phyloP scores from a whole-genome alignment of 2,797 vertebrate genomes.

The Picus viridis region DNA sequence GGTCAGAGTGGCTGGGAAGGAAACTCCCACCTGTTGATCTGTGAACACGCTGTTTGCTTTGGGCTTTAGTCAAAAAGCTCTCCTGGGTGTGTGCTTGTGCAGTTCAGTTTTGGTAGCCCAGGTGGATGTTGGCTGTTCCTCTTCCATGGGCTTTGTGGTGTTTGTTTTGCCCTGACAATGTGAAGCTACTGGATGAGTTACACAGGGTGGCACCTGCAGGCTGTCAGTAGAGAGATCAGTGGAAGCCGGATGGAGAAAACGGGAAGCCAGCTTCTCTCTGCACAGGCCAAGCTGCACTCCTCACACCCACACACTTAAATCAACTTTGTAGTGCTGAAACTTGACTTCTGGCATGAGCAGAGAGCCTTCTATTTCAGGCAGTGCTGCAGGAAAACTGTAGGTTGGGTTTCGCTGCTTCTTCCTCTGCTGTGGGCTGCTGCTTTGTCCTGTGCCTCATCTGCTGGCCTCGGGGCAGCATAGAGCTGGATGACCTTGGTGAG shows the following conservation, averaged over 20 bases:
- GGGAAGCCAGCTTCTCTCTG: background rate
- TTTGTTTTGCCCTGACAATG: background rate
- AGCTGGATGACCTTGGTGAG: background rate
- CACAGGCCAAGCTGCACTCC: background rate
- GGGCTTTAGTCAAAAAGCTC: background rate
- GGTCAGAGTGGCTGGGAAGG: background rate
- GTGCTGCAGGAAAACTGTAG: background rate
- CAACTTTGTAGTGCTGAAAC: background rate
- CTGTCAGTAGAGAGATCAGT: background rate
- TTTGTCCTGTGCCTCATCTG: background rate
- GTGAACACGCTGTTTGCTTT: background rate
- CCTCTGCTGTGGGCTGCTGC: background rate
- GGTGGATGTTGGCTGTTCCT: background rate
- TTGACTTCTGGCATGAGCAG: background rate
- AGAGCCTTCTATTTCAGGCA: constrained; percentile 7
- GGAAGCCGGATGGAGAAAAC: background rate
- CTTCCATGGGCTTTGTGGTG: background rate
- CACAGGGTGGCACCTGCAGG: background rate
- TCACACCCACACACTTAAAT: background rate
- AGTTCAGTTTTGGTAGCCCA: background rate
- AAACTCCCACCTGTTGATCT: background rate
- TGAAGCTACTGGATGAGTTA: background rate
- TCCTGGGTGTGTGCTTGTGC: background rate
- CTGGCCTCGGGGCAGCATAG: background rate
- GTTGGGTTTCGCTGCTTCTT: background rate